Evolutionary conservation across 2,888 invertebrate species (phyloP).

Genomic region (Drosophila affinis): DNA sequence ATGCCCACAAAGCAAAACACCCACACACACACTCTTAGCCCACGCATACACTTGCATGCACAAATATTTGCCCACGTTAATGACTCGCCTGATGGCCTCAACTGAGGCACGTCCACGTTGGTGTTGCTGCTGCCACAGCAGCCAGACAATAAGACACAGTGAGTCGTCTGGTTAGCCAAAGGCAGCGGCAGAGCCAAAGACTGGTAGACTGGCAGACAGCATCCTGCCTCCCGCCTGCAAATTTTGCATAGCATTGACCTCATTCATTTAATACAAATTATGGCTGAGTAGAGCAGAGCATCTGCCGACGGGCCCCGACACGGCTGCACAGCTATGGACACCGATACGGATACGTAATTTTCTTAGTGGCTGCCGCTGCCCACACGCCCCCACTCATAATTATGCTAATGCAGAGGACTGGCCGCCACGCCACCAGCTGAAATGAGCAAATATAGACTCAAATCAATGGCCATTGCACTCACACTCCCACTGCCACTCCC

Average conservation of each 20-base stretch:
- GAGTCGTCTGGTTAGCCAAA: conserved; percentile 10
- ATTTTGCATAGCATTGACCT: conserved; percentile 69
- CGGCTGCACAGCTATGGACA: conserved; percentile 1
- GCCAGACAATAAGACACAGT: conserved; percentile 20
- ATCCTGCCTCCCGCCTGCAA: neutral
- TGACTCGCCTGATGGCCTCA: conserved; percentile 56
- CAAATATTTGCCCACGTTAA: conserved; percentile 73
- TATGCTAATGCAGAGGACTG: conserved; percentile 61
- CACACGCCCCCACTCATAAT: conserved; percentile 45
- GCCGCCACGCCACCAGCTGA: conserved; percentile 29
- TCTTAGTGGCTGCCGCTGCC: conserved; percentile 45
- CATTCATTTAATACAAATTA: conserved; percentile 64
- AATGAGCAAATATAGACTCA: conserved; percentile 57
- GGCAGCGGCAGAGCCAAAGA: neutral
- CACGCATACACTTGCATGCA: conserved; percentile 17
- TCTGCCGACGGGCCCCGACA: conserved; percentile 16
- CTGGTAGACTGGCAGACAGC: neutral
- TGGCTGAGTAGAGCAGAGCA: conserved; percentile 13
- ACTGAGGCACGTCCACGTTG: conserved; percentile 1
- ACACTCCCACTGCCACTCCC: neutral
- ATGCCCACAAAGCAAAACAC: conserved; percentile 32
- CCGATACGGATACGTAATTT: conserved; percentile 45
- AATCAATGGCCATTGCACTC: conserved; percentile 48
- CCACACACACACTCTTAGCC: conserved; percentile 16
- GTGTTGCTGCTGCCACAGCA: conserved; percentile 12